Evolutionary conservation across 2,888 invertebrate species (phyloP).

Genomic region (Apamea crenata): DNA sequence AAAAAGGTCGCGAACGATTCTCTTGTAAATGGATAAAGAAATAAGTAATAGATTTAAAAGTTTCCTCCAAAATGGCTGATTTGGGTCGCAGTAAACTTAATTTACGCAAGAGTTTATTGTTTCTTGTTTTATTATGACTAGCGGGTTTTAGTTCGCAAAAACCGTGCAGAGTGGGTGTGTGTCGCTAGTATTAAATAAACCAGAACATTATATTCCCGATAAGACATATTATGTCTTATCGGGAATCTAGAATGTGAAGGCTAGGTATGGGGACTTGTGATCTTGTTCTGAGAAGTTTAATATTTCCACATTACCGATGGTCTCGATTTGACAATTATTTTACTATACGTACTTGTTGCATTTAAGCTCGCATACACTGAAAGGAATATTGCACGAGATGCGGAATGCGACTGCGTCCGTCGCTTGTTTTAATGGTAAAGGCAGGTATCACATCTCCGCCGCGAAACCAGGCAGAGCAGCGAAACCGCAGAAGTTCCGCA

Average conservation of each 20-base stretch:
- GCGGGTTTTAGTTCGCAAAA: background rate
- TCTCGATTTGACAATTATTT: background rate
- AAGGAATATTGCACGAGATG: background rate
- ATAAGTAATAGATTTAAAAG: constrained; percentile 52
- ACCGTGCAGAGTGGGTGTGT: background rate
- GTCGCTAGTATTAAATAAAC: background rate
- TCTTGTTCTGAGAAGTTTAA: background rate
- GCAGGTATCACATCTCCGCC: background rate
- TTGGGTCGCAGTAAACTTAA: constrained; percentile 36
- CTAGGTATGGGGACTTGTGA: no score
- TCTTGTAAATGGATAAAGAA: constrained; percentile 34
- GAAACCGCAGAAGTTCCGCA: background rate
- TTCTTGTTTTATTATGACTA: background rate
- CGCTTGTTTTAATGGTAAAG: background rate
- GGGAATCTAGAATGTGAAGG: background rate
- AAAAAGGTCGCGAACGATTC: constrained; percentile 13
- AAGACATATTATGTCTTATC: no score
- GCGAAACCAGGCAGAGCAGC: background rate
- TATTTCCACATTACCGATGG: background rate
- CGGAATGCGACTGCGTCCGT: background rate
- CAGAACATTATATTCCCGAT: no score
- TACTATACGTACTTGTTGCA: no score
- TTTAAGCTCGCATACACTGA: background rate
- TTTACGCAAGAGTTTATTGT: constrained; percentile 29
- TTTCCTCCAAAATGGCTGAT: constrained; percentile 31